phyloP scores from a whole-genome alignment of 2,888 invertebrate genomes.

The Tortricodes alternella region DNA sequence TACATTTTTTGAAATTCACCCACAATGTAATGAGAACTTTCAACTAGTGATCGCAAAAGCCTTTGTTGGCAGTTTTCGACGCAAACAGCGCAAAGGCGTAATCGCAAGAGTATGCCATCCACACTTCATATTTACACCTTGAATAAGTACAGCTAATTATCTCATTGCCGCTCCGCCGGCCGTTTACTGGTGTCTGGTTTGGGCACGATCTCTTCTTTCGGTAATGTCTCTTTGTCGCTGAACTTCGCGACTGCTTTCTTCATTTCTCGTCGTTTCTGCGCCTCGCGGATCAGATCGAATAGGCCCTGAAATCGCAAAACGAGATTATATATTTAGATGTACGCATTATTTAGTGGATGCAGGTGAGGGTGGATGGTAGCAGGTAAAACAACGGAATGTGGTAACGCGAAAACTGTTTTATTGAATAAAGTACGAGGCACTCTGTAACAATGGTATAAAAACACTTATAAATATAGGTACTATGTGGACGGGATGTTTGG shows the following conservation, averaged over 20 bases:
- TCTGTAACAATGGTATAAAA: no score
- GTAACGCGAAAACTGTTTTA: no score
- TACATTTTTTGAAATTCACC: no score
- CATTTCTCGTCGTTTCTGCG: conserved; percentile 67
- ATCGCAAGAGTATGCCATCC: conserved; percentile 33
- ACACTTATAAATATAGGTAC: no score
- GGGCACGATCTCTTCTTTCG: conserved; percentile 47
- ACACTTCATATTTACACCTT: conserved; percentile 41
- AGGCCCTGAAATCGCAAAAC: conserved; percentile 59
- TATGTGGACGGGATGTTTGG: no score
- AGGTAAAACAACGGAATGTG: no score
- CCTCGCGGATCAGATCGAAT: conserved; percentile 74
- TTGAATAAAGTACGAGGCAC: no score
- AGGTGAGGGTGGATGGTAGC: no score
- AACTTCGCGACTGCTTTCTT: conserved; percentile 60
- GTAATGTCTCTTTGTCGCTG: conserved; percentile 57
- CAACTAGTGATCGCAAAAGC: conserved; percentile 17
- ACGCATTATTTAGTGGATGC: no score
- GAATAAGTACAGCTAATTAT: conserved; percentile 32
- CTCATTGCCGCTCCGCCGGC: conserved; percentile 68
- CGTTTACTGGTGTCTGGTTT: conserved; percentile 54
- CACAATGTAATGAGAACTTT: no score
- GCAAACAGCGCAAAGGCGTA: conserved; percentile 46
- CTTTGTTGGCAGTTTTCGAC: conserved; percentile 39
- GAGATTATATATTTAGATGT: no score